These are phyloP conservation scores for Siniperca scherzeri DNA, from an alignment of 2,797 vertebrate genomes.

Conservation along the genomic window DNA sequence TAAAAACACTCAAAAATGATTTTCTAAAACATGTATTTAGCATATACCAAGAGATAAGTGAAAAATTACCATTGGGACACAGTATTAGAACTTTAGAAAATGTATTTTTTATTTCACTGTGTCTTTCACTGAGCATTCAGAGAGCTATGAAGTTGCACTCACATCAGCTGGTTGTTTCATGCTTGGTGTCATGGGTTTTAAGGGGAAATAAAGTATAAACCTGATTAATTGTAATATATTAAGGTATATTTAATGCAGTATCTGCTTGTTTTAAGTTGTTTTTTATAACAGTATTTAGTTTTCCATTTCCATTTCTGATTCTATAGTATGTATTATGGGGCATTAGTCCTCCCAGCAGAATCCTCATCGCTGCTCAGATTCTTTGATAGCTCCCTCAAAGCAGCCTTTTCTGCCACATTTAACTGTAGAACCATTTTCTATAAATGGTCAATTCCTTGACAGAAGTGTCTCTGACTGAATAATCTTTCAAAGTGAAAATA, in stretches of 20 bases:
- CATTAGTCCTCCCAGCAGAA: background rate
- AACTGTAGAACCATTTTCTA: background rate
- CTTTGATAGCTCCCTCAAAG: background rate
- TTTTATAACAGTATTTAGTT: background rate
- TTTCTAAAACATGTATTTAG: background rate
- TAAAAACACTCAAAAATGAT: background rate
- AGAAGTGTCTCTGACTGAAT: background rate
- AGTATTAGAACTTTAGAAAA: background rate
- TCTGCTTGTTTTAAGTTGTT: background rate
- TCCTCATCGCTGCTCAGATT: background rate
- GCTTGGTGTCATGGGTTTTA: background rate
- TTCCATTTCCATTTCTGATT: too few species aligned
- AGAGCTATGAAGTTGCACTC: background rate
- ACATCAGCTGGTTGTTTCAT: constrained; percentile 6
- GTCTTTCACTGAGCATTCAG: background rate
- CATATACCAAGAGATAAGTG: background rate
- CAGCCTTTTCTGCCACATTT: constrained; percentile 3
- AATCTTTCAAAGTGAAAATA: background rate
- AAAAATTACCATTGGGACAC: background rate
- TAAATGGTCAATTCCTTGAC: background rate
- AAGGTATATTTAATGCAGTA: background rate
- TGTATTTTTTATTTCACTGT: background rate
- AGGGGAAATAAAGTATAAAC: background rate
- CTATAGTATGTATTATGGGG: too few species aligned
- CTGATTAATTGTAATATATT: background rate